These are phyloP conservation scores for Camponotus vicinus DNA, from an alignment of 1,140 invertebrate species.

Conservation along the genomic window DNA sequence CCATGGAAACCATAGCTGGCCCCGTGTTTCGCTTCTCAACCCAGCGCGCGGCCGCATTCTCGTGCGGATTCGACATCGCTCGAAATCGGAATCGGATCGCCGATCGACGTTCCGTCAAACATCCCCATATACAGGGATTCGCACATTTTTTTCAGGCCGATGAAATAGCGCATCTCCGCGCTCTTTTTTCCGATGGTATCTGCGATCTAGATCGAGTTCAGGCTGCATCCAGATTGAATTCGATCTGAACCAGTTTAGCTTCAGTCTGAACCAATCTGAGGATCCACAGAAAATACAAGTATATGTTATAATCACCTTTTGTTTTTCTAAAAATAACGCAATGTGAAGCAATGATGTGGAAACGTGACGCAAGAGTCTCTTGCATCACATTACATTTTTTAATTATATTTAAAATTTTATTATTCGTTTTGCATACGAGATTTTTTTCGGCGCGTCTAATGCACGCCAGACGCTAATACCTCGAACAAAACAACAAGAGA, in stretches of 20 bases:
- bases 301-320: not conserved
- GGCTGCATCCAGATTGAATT: not conserved
- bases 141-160: slow-evolving; percentile 18
- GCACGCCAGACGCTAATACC: slow-evolving; percentile 16
- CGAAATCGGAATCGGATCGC: slow-evolving; percentile 51
- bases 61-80: slow-evolving; percentile 41
- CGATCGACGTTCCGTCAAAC: slow-evolving; percentile 53
- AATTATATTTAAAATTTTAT: too few relatives aligned
- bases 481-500: not conserved
- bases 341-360: not conserved
- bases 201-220: not conserved
- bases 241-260: not conserved
- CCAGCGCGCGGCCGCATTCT: slow-evolving; percentile 39
- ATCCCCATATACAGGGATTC: slow-evolving; percentile 26
- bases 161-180: not conserved
- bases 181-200: not conserved
- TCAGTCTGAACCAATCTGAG: too few relatives aligned
- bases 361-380: too few relatives aligned
- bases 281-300: too few relatives aligned
- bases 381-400: too few relatives aligned
- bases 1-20: slow-evolving; percentile 64
- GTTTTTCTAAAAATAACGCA: not conserved
- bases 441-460: slow-evolving; percentile 10
- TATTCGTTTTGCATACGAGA: not conserved
- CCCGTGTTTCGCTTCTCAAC: slow-evolving; percentile 59